Percentiles rank a stretch among this genome's conserved stretches.
phyloP scores from a whole-genome alignment of 1,140 invertebrate species.

The Drosophila takahashii region DNA sequence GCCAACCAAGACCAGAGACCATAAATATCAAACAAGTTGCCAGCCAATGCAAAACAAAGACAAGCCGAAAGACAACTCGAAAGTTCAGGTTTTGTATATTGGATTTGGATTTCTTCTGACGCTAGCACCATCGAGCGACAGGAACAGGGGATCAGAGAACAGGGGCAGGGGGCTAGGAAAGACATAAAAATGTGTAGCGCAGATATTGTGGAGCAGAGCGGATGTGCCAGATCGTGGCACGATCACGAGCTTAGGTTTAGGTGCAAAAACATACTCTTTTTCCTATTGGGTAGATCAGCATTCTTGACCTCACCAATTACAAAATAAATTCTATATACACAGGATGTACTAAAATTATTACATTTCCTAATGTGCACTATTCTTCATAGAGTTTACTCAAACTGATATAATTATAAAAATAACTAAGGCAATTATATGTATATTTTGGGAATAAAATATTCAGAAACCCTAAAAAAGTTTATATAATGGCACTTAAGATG shows the following conservation, averaged over 20 bases:
- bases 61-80: slow-evolving; percentile 56
- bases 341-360: no score
- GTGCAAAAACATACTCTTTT: no score
- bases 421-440: no score
- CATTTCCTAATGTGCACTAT: no score
- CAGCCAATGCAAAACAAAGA: slow-evolving; percentile 47
- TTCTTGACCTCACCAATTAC: background rate
- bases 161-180: slow-evolving; percentile 16
- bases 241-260: background rate
- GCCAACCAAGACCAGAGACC: slow-evolving; percentile 66
- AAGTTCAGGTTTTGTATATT: slow-evolving; percentile 65
- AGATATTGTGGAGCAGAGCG: slow-evolving; percentile 32
- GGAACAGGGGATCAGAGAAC: slow-evolving; percentile 13
- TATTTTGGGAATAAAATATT: no score
- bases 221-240: slow-evolving; percentile 27
- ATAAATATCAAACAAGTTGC: slow-evolving; percentile 79
- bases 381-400: no score
- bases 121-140: slow-evolving; percentile 13
- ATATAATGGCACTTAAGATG: no score
- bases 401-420: no score
- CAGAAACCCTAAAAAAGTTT: no score
- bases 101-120: slow-evolving; percentile 43
- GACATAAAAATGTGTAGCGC: slow-evolving; percentile 35
- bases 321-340: no score
- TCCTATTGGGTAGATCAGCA: background rate